Percentiles rank a stretch among this genome's conserved stretches.
phyloP scores from a whole-genome alignment of 1,140 invertebrate genomes.

The Pararge aegeria region DNA sequence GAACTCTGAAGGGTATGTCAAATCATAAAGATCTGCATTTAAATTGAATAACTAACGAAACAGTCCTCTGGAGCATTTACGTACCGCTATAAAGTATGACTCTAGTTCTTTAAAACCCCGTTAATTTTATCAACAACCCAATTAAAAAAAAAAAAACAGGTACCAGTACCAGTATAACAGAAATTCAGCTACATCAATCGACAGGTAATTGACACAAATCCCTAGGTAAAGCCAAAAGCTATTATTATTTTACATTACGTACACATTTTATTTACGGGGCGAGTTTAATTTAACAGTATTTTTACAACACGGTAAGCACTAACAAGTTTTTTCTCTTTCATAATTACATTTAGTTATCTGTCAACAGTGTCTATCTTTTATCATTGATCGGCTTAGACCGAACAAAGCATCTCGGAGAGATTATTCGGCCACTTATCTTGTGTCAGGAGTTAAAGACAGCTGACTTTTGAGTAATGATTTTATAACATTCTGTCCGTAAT shows the following conservation, averaged over 20 bases:
- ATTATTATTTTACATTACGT: no score
- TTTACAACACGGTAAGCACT: conserved; percentile 2
- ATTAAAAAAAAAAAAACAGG: no score
- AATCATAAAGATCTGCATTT: no score
- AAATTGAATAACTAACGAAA: no score
- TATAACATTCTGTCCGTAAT: conserved; percentile 14
- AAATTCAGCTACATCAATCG: no score
- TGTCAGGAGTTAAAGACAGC: conserved; percentile 18
- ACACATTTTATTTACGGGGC: not conserved
- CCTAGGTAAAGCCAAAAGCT: no score
- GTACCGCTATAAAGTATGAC: no score
- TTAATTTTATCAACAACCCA: no score
- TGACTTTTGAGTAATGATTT: conserved; percentile 33
- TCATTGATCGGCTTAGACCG: conserved; percentile 22
- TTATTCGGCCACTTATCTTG: conserved; percentile 20
- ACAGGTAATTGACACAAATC: not conserved
- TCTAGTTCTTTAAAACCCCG: no score
- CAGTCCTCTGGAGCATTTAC: no score
- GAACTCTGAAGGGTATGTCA: no score
- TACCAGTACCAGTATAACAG: no score
- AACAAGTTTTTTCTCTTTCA: not conserved
- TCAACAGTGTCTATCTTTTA: conserved; percentile 21
- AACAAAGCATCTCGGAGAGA: conserved; percentile 30
- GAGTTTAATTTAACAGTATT: not conserved
- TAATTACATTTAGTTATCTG: conserved; percentile 5